phyloP scores from a whole-genome alignment of 2,797 vertebrate species.

The Harpagifer antarcticus region DNA sequence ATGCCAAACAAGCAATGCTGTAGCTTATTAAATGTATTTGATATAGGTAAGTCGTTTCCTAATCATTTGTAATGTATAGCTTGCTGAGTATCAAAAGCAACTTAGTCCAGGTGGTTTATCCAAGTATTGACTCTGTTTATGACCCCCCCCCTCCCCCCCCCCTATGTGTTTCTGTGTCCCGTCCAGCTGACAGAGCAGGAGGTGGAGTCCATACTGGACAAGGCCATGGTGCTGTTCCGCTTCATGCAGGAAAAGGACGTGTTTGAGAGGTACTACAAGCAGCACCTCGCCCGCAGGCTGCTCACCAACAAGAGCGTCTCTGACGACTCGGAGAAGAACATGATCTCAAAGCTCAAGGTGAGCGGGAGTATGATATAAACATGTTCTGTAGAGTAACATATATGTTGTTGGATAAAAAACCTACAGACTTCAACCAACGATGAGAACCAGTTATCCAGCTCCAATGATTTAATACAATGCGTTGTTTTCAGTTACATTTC shows the following conservation, averaged over 20 bases:
- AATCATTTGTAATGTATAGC: not conserved
- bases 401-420: constrained; percentile 1
- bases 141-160: not conserved
- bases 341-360: constrained; percentile 99
- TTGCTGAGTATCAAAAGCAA: not conserved
- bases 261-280: constrained; percentile 99
- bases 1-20: not conserved
- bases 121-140: not conserved
- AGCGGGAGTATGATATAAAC: constrained; percentile 10
- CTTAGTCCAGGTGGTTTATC: not conserved
- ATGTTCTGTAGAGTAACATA: not conserved
- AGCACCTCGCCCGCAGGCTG: constrained; percentile 97
- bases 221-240: constrained; percentile 99
- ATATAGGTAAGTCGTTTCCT: not conserved
- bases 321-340: constrained; percentile 99
- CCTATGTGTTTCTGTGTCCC: constrained; percentile 5
- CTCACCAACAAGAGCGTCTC: constrained; percentile 99
- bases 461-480: not conserved
- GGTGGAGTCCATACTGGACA: constrained; percentile 98
- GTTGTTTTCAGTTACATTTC: not conserved
- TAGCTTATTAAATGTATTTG: not conserved
- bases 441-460: not conserved
- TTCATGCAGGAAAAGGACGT: constrained; percentile 99
- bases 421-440: not conserved
- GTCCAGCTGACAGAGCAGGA: constrained; percentile 89